Base-by-base conservation (phyloP, 2,888 invertebrate genomes). In the Diogma glabrata region DNA sequence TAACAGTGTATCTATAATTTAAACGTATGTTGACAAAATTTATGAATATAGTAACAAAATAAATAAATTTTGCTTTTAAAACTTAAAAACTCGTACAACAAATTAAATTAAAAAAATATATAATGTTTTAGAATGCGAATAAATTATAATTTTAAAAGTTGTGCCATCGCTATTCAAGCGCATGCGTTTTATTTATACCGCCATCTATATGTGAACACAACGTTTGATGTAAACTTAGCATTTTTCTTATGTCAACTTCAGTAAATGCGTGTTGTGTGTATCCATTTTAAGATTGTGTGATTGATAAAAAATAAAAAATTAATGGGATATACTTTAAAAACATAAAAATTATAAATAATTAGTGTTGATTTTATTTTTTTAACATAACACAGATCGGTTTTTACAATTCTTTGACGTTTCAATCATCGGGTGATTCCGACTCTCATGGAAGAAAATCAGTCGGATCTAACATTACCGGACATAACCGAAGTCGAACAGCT, bases 401-500 rank as follows among this genome's bases (percentile, higher is more conserved):
- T 43, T 43, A 33, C 47, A 51, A 47, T 38, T 52, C 23, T 23
- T 52, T 49, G 49, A 49, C 49, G 46, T 52, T 49, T 52, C 20
- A 43, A 53, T 51, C 54, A 49, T 52, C 55, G 55, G 53, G 50
- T 51, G 53, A 53, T 52, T 52, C 55, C 56, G 57, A 56, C 24
- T 46, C 46, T 54, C 55, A 57, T 57, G 57, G 57, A 57, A 56
- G 56, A 57, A 54, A 54, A 54, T 50, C 52, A 54, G 52, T 54
- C 71, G 64, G 78, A 75, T 70, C 77, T 79, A 77, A 78, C 77
- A 70, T 75, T 79, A 72, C 77, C 79, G 79, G 79, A 79, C 77
- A 79, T 79, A 73, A 76, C 78, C 79, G 79, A 79, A 78, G 77
- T 75, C 73, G 79, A 79, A 73, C 75, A 78, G 61, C 72, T 78